Conservation (phyloP, 2,797 vertebrate genomes). For the Propithecus deckenii region DNA sequence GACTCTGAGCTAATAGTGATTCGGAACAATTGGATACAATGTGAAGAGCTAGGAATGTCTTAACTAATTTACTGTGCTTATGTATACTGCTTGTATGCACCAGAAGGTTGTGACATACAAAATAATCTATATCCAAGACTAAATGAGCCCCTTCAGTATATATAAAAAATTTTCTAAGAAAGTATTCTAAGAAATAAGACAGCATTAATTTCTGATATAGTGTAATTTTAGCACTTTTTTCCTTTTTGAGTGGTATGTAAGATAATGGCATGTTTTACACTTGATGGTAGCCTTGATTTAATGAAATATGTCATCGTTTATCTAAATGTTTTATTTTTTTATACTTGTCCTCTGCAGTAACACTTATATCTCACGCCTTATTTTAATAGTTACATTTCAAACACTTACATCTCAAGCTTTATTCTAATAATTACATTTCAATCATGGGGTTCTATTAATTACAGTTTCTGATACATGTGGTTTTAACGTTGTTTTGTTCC, state of each 20-base stretch:
- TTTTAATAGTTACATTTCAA: constrained; percentile 34
- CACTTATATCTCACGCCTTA: background rate
- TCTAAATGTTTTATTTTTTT: background rate
- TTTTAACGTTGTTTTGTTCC: background rate
- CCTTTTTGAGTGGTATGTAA: background rate
- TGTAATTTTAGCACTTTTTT: background rate
- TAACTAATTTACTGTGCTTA: background rate
- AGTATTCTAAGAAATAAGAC: background rate
- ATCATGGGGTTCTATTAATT: background rate
- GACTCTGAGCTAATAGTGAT: background rate
- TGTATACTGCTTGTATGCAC: background rate
- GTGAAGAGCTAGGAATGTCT: background rate
- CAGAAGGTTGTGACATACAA: background rate
- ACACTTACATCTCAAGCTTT: background rate
- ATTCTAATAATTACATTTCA: constrained; percentile 32
- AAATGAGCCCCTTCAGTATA: background rate
- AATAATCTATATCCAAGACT: background rate
- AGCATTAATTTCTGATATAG: background rate
- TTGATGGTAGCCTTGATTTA: background rate
- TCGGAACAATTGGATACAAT: background rate
- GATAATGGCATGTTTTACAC: background rate
- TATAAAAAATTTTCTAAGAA: background rate
- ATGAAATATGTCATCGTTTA: background rate
- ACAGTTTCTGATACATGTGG: background rate
- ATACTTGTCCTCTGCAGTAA: background rate